Conservation (phyloP, 2,888 invertebrate genomes). For the Plebejus melissa region DNA sequence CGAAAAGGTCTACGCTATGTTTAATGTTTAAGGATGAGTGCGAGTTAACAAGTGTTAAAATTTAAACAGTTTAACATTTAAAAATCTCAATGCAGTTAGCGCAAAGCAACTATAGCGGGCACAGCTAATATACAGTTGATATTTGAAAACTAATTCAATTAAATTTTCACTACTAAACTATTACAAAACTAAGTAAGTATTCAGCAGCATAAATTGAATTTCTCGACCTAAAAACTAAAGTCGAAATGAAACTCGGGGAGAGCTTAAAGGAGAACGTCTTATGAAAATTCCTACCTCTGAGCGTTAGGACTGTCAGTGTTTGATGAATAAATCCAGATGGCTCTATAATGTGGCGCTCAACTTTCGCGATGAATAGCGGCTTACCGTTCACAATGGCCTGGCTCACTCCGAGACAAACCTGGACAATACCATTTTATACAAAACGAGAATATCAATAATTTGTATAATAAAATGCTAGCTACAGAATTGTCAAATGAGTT, state of each 20-base stretch:
- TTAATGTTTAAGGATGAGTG: no score
- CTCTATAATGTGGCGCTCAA: constrained; percentile 79
- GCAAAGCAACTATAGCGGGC: neutral
- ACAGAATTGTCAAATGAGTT: constrained; percentile 23
- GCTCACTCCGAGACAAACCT: constrained; percentile 75
- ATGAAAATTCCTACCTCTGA: constrained; percentile 59
- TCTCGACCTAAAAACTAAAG: constrained; percentile 18
- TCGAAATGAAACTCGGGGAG: constrained; percentile 5
- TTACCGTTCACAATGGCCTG: constrained; percentile 73
- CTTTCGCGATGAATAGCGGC: constrained; percentile 75
- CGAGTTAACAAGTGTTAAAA: no score
- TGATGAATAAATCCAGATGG: constrained; percentile 74
- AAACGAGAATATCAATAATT: constrained; percentile 20
- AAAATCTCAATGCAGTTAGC: neutral
- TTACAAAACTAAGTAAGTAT: constrained; percentile 11
- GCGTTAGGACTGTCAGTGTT: constrained; percentile 74
- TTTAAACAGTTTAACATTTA: no score
- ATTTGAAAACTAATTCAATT: neutral
- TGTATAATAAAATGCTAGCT: constrained; percentile 20
- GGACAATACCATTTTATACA: constrained; percentile 30
- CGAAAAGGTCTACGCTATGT: neutral
- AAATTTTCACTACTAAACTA: neutral
- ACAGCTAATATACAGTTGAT: neutral
- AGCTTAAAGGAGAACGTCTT: constrained; percentile 4
- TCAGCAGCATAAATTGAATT: constrained; percentile 14